A percentile compares a stretch with the other conserved stretches of the same genome.
phyloP scores from a whole-genome alignment of 2,888 invertebrate species.

The Ectropis crepuscularia region DNA sequence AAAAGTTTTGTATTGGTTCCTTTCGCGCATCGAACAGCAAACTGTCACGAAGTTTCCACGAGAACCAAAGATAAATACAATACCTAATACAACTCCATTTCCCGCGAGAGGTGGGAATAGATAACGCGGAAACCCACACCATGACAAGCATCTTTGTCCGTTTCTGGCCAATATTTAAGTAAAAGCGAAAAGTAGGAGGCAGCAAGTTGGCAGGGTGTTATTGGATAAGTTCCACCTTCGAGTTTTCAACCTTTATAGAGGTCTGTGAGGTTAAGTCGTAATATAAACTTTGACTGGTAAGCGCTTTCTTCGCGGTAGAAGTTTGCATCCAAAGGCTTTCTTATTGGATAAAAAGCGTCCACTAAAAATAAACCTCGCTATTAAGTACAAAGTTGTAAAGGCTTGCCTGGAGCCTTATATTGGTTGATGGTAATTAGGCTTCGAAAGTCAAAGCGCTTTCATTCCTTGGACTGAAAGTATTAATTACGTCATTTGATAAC shows the following conservation, averaged over 20 bases:
- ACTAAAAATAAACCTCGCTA: conserved; percentile 35
- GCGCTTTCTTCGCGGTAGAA: conserved; percentile 54
- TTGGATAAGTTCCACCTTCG: conserved; percentile 74
- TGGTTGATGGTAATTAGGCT: conserved; percentile 9
- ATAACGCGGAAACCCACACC: conserved; percentile 28
- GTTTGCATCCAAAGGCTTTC: conserved; percentile 43
- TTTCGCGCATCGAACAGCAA: conserved; percentile 11
- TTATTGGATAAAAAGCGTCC: conserved; percentile 32
- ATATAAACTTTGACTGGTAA: conserved; percentile 72
- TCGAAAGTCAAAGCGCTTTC: conserved; percentile 14
- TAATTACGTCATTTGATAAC: neutral
- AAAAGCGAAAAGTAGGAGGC: conserved; percentile 52
- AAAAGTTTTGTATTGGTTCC: conserved; percentile 27
- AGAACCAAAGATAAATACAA: conserved; percentile 32
- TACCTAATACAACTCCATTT: conserved; percentile 31
- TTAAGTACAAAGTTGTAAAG: conserved; percentile 22
- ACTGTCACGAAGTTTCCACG: conserved; percentile 21
- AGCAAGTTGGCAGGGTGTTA: conserved; percentile 61
- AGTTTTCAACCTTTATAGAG: conserved; percentile 53
- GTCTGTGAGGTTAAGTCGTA: conserved; percentile 69
- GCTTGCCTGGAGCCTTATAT: conserved; percentile 5
- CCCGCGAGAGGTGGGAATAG: conserved; percentile 29
- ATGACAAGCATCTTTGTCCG: conserved; percentile 37
- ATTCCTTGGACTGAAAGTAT: neutral
- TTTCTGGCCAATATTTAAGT: conserved; percentile 50